Conservation (phyloP, 2,113 vertebrate genomes). For the Hippocampus mohnikei region DNA sequence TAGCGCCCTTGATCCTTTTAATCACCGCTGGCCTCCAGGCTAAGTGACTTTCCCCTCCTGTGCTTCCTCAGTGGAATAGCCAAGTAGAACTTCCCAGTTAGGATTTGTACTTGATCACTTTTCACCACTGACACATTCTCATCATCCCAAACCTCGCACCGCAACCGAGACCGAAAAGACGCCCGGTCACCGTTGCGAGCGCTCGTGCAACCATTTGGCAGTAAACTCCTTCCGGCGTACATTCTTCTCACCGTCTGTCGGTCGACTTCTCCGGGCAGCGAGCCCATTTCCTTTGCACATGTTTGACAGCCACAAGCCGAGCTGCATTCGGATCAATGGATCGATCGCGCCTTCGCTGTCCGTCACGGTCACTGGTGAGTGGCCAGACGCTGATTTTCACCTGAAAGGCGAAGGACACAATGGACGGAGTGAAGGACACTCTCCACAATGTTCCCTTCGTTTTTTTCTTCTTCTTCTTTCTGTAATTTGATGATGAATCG, state of each 20-base stretch:
- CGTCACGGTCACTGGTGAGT: neutral
- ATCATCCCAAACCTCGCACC: too few species aligned
- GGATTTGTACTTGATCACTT: too few species aligned
- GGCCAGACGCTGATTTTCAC: conserved; percentile 21
- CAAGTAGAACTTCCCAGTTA: conserved; percentile 5
- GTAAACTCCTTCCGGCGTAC: too few species aligned
- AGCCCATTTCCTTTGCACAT: neutral
- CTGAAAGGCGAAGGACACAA: conserved; percentile 25
- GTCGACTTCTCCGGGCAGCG: too few species aligned
- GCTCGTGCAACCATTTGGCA: too few species aligned
- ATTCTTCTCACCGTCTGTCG: too few species aligned
- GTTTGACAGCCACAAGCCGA: neutral
- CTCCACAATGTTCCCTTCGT: conserved; percentile 20
- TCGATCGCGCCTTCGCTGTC: conserved; percentile 38
- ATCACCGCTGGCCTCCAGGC: conserved; percentile 14
- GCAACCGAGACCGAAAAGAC: too few species aligned
- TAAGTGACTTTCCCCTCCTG: conserved; percentile 35
- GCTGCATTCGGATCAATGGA: conserved; percentile 22
- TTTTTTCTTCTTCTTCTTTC: conserved; percentile 25
- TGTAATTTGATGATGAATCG: conserved; percentile 68
- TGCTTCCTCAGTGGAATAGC: conserved; percentile 48
- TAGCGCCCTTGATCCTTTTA: conserved; percentile 14
- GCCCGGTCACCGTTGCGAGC: too few species aligned
- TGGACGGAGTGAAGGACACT: conserved; percentile 23
- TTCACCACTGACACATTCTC: too few species aligned